A percentile compares a stretch with the other conserved stretches of the same genome.
phyloP scores from a whole-genome alignment of 2,888 invertebrate species.

The Leptarthrus brevirostris region DNA sequence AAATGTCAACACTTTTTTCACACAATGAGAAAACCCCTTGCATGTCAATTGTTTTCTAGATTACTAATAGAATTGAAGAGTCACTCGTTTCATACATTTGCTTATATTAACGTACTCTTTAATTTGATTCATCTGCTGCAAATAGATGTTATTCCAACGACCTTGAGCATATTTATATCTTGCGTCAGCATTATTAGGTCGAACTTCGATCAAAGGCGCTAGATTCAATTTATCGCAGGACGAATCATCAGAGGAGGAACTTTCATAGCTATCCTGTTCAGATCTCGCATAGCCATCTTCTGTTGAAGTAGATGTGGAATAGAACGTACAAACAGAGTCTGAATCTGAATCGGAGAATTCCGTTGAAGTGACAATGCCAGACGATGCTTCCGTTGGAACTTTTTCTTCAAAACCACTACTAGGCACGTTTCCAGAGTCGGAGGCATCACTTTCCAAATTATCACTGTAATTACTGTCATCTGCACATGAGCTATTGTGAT shows the following conservation, averaged over 20 bases:
- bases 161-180: not conserved
- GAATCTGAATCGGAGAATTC: conserved; percentile 56
- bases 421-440: conserved; percentile 44
- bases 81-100: not conserved
- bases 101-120: conserved; percentile 10
- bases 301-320: not conserved
- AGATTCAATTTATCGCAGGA: no score
- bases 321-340: conserved; percentile 25
- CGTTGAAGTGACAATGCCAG: conserved; percentile 59
- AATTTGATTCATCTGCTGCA: conserved; percentile 9
- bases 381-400: conserved; percentile 60
- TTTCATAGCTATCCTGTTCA: conserved; percentile 46
- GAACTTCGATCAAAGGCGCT: no score
- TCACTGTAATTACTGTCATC: not conserved
- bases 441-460: not conserved
- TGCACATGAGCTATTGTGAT: not conserved
- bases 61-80: no score
- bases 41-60: no score
- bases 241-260: conserved; percentile 39
- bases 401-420: conserved; percentile 64
- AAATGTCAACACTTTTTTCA: no score
- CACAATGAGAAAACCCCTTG: no score
- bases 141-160: not conserved
- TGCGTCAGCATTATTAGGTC: no score
- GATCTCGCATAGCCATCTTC: conserved; percentile 44